A percentile compares a stretch with the other conserved stretches of the same genome.
phyloP scores from a whole-genome alignment of 2,888 invertebrate species.

The Ypsolopha scabrella region DNA sequence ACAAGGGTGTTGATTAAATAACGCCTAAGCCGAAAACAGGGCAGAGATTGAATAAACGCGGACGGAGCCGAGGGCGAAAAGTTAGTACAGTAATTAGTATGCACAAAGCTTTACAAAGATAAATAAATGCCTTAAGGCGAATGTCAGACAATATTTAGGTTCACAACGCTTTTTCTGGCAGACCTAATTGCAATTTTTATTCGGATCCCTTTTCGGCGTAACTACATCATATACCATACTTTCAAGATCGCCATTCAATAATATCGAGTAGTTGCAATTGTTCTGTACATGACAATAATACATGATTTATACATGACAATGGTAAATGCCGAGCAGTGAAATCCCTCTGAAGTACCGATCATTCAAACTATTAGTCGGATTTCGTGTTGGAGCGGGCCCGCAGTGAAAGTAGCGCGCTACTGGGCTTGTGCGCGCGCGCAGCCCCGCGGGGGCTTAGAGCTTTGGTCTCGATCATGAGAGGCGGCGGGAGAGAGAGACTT shows the following conservation, averaged over 20 bases:
- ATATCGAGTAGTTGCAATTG: neutral
- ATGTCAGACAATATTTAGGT: too few species aligned
- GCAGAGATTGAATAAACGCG: too few species aligned
- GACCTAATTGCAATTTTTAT: too few species aligned
- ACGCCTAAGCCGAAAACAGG: too few species aligned
- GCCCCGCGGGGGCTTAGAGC: constrained; percentile 11
- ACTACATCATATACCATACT: too few species aligned
- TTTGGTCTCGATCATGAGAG: neutral
- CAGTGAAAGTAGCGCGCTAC: constrained; percentile 64
- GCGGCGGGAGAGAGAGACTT: neutral
- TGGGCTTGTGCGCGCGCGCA: constrained; percentile 38
- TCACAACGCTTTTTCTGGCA: too few species aligned
- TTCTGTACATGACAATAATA: neutral
- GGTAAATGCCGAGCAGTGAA: neutral
- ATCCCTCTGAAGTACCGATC: constrained; percentile 34
- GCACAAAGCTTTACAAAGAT: too few species aligned
- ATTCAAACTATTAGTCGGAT: constrained; percentile 66
- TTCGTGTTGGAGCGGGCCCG: constrained; percentile 46
- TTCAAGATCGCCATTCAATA: neutral
- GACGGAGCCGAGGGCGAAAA: too few species aligned
- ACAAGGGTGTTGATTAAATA: too few species aligned
- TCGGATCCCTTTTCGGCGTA: too few species aligned
- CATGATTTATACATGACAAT: neutral
- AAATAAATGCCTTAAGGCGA: too few species aligned
- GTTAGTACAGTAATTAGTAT: too few species aligned